A percentile compares a stretch with the other conserved stretches of the same genome.
Conservation (phyloP, 2,888 invertebrate genomes). For the Drosophila greeni region DNA sequence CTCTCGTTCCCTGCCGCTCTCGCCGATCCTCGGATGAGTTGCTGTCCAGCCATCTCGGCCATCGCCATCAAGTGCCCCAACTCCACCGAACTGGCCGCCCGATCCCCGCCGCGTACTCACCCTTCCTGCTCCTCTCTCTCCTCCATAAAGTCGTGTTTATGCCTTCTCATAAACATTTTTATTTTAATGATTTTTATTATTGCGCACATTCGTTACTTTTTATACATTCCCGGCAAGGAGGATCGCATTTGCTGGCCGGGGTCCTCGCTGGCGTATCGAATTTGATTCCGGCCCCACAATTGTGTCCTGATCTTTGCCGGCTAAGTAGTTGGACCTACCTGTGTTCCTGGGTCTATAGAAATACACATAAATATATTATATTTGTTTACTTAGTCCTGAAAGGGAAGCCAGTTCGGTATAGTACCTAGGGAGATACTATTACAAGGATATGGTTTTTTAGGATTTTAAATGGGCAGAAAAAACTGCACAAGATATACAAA, state of each 20-base stretch:
- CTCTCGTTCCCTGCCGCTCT: constrained; percentile 41
- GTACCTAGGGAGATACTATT: neutral
- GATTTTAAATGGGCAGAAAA: neutral
- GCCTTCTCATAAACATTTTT: constrained; percentile 77
- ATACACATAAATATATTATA: constrained; percentile 28
- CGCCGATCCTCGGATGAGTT: constrained; percentile 13
- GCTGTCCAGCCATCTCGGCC: constrained; percentile 24
- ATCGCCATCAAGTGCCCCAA: constrained; percentile 61
- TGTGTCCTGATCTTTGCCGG: constrained; percentile 27
- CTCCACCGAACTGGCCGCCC: constrained; percentile 24
- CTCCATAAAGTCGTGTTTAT: constrained; percentile 62
- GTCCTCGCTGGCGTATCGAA: constrained; percentile 26
- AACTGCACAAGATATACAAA: neutral
- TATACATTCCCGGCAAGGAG: constrained; percentile 57
- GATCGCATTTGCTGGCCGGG: constrained; percentile 34
- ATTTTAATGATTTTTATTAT: constrained; percentile 77
- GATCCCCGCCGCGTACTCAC: constrained; percentile 18
- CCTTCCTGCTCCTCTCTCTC: constrained; percentile 26
- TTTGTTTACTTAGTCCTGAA: constrained; percentile 33
- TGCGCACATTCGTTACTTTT: constrained; percentile 74
- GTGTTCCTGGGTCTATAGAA: constrained; percentile 18
- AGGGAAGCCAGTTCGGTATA: neutral
- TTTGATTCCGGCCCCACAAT: constrained; percentile 37
- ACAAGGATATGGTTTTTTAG: neutral
- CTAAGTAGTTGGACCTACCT: constrained; percentile 35